phyloP scores from a whole-genome alignment of 2,888 invertebrate genomes.

The Norana najaformis region DNA sequence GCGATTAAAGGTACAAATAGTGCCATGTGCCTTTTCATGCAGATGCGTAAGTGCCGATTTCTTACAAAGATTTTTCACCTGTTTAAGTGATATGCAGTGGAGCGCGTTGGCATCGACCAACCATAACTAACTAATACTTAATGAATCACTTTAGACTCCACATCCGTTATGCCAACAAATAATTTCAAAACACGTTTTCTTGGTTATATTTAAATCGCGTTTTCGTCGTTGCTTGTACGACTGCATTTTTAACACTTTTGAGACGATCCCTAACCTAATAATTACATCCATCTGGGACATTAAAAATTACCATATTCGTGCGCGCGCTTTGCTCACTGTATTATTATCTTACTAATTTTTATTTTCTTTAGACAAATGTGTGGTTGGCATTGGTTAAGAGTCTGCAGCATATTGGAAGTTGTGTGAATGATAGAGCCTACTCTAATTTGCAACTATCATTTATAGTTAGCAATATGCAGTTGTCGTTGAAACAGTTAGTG shows the following conservation, averaged over 20 bases:
- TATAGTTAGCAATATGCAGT: not conserved
- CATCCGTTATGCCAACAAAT: too few relatives aligned
- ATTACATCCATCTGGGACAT: not conserved
- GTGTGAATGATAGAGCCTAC: not conserved
- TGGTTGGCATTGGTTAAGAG: not conserved
- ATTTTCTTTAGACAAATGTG: not conserved
- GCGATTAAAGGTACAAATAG: too few relatives aligned
- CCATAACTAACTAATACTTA: too few relatives aligned
- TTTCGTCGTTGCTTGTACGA: not conserved
- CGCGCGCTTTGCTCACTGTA: not conserved
- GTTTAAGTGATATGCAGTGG: too few relatives aligned
- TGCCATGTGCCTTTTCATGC: too few relatives aligned
- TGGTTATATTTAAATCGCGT: too few relatives aligned
- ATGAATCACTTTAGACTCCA: too few relatives aligned
- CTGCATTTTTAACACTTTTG: not conserved
- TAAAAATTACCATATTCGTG: not conserved
- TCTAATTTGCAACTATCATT: not conserved
- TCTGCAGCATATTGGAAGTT: not conserved
- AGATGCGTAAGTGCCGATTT: too few relatives aligned
- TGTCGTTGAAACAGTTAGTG: too few relatives aligned
- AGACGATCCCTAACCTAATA: conserved; percentile 13
- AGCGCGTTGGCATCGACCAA: too few relatives aligned
- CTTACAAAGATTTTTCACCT: too few relatives aligned
- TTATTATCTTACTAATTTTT: not conserved
- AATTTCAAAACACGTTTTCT: too few relatives aligned